Percentiles rank a stretch among this genome's conserved stretches.
Evolutionary conservation across 2,797 vertebrate species (phyloP).

Genomic region (Sebastes ruberrimus): DNA sequence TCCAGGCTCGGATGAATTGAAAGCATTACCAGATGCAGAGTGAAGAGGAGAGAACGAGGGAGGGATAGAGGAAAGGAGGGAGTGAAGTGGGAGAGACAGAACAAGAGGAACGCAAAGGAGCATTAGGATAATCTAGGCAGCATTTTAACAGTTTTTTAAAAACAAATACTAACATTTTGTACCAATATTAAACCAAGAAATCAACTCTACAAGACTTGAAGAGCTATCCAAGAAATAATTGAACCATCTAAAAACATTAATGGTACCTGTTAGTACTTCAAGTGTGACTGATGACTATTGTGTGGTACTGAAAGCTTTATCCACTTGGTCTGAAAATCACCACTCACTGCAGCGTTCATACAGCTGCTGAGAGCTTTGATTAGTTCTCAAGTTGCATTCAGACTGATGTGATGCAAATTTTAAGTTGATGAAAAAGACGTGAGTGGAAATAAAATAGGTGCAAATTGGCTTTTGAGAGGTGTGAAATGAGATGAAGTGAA

Average conservation of each 20-base stretch:
- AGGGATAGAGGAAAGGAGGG: conserved; percentile 10
- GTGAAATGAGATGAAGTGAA: not conserved
- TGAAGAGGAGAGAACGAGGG: conserved; percentile 2
- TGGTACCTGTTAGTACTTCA: not conserved
- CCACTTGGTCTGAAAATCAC: not conserved
- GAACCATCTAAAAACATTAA: not conserved
- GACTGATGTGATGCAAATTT: not conserved
- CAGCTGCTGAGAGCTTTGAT: not conserved
- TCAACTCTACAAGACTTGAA: not conserved
- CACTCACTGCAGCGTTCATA: too few relatives aligned
- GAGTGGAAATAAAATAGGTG: not conserved
- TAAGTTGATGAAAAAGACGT: not conserved
- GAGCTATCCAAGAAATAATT: not conserved
- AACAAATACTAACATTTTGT: not conserved
- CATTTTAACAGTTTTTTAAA: not conserved
- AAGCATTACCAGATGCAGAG: conserved; percentile 70
- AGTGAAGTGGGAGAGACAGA: conserved; percentile 6
- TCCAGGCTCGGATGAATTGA: conserved; percentile 42
- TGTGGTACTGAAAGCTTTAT: not conserved
- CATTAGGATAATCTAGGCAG: not conserved
- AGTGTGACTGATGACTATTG: not conserved
- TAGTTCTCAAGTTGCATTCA: not conserved
- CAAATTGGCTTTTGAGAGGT: not conserved
- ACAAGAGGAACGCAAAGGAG: not conserved
- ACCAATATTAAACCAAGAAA: not conserved